Conservation (phyloP, 2,888 invertebrate genomes). For the Noctua fimbriata region DNA sequence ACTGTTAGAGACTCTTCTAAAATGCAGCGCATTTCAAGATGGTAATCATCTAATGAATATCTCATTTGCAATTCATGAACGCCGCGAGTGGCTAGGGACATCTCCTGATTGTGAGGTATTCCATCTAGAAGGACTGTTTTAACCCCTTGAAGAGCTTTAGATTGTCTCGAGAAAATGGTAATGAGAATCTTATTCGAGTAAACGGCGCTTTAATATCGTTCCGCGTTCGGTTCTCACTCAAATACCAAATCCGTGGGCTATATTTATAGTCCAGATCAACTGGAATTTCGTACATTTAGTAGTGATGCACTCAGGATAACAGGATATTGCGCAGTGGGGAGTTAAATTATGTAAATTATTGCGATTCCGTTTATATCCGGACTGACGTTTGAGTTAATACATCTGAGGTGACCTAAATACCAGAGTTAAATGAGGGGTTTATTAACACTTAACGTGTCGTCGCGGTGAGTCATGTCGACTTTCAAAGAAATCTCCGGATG, state of each 20-base stretch:
- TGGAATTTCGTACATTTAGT: slow-evolving; percentile 45
- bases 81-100: slow-evolving; percentile 29
- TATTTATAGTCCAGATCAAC: slow-evolving; percentile 57
- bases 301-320: slow-evolving; percentile 53
- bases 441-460: slow-evolving; percentile 36
- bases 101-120: slow-evolving; percentile 26
- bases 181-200: slow-evolving; percentile 28
- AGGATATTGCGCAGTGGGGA: slow-evolving; percentile 51
- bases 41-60: slow-evolving; percentile 46
- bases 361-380: slow-evolving; percentile 47
- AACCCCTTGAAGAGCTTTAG: slow-evolving; percentile 26
- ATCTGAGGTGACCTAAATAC: slow-evolving; percentile 39
- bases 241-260: slow-evolving; percentile 31
- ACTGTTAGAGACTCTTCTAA: slow-evolving; percentile 36
- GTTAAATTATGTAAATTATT: slow-evolving; percentile 60
- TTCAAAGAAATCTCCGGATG: slow-evolving; percentile 1
- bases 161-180: slow-evolving; percentile 22
- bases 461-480: slow-evolving; percentile 19
- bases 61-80: slow-evolving; percentile 57
- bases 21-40: slow-evolving; percentile 39
- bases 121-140: slow-evolving; percentile 26
- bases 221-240: slow-evolving; percentile 13
- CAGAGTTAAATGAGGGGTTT: slow-evolving; percentile 32
- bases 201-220: slow-evolving; percentile 22
- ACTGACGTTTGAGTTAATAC: slow-evolving; percentile 35